phyloP scores from a whole-genome alignment of 2,797 vertebrate genomes.

The Dipus sagitta region DNA sequence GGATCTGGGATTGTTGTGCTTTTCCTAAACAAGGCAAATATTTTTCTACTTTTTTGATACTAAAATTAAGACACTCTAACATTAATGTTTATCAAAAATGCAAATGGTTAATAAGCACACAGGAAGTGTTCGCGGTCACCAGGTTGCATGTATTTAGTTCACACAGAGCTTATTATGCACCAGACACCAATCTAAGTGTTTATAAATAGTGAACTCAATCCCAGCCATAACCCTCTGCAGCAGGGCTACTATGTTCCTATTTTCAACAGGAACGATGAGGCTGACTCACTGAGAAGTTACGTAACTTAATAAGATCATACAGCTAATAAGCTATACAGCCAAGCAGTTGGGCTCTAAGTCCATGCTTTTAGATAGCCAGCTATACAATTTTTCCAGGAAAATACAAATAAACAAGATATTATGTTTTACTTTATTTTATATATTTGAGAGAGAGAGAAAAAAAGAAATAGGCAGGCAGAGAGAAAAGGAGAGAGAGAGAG shows the following conservation, averaged over 20 bases:
- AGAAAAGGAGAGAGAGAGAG: no score
- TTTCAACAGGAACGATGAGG: slow-evolving; percentile 23
- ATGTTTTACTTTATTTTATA: background rate
- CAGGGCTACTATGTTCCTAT: background rate
- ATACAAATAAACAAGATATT: slow-evolving; percentile 31
- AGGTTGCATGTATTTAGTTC: slow-evolving; percentile 32
- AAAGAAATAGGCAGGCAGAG: background rate
- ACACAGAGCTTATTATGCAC: background rate
- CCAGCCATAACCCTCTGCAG: slow-evolving; percentile 10
- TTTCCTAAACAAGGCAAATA: slow-evolving; percentile 17
- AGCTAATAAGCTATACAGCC: background rate
- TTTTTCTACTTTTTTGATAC: background rate
- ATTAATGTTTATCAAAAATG: slow-evolving; percentile 54
- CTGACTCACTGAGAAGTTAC: background rate
- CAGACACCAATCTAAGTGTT: background rate
- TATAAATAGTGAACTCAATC: slow-evolving; percentile 29
- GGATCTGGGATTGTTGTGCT: background rate
- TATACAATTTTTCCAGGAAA: slow-evolving; percentile 8
- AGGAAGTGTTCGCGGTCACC: background rate
- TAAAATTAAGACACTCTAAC: slow-evolving; percentile 14
- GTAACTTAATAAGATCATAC: background rate
- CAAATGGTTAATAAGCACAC: background rate
- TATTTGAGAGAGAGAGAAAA: no score
- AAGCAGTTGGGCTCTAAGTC: background rate
- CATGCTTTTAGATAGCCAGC: background rate